Base-by-base conservation (phyloP, 2,797 vertebrate genomes). In the Austrolebias charrua region DNA sequence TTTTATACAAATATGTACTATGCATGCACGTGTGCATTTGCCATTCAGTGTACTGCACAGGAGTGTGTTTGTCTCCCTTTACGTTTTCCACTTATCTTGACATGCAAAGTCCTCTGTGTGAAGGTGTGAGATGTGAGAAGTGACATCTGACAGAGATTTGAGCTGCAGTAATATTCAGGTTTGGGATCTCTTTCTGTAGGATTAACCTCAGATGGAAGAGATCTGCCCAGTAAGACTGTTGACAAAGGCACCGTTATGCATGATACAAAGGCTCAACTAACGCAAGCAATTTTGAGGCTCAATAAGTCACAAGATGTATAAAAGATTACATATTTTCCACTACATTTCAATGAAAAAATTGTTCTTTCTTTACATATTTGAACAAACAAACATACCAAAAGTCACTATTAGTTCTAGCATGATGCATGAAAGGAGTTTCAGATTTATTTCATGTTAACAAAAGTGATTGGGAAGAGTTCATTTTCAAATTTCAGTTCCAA, bases 191-290 rank as follows among this genome's bases (percentile, higher is more conserved):
- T 82, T 84, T 88, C 87, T 80, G 79, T 83, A 78, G 89, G 89
- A 90, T 90, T 90, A 90, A 88, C 82, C 88, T 81, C 77, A 84
- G 85, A 87, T 85, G 84, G 87, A 81, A 83, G 71, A 86, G 89
- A 90, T 90, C 85, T 85, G 81, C 78, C 76, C 75, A 10, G 46
- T 72, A 40, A 78, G 63, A 82, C 80, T 85, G 74, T 84, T 86
- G 88, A 89, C 87, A 89, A 86, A 85, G 79, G 68, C 69, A 63
- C 72, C 69, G 80, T 79, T 82, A 85, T 60, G 71, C 74, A 85
- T 81, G 89, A 89, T 87, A 88, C 81, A 73, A 84, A 83, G 79
- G 76, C 79, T 86, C 72, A 61, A 66, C 66, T 50, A 71, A 71
- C 19, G 40, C 54, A 29, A 63, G 48, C 31, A 61, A 81, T n/a